phyloP scores from a whole-genome alignment of 2,797 vertebrate species.

The Myioborus melanocephalus region DNA sequence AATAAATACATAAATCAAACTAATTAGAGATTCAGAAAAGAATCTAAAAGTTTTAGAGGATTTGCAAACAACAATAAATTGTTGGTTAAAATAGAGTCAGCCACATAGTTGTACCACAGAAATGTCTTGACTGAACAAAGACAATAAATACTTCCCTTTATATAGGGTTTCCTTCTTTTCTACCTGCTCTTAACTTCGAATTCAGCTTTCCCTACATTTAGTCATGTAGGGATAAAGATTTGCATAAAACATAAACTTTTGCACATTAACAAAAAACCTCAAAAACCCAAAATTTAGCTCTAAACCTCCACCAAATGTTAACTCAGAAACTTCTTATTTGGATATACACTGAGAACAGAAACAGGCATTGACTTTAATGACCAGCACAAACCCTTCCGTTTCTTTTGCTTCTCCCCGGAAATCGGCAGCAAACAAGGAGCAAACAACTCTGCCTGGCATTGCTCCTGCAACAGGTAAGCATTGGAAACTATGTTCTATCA shows the following conservation, averaged over 20 bases:
- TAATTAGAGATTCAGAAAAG: too few relatives aligned
- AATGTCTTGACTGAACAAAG: neutral
- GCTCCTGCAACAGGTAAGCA: neutral
- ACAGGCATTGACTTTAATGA: neutral
- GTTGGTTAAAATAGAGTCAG: neutral
- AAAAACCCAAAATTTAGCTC: neutral
- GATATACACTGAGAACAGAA: neutral
- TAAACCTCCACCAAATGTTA: rapidly evolving
- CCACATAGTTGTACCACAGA: neutral
- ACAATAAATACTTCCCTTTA: neutral
- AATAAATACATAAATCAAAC: neutral
- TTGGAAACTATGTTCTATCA: neutral
- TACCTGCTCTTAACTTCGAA: neutral
- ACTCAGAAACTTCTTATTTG: neutral
- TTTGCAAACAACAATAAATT: neutral
- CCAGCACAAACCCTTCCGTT: neutral
- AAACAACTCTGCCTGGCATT: neutral
- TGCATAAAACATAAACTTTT: neutral
- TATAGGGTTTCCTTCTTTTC: neutral
- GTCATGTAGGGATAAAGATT: neutral
- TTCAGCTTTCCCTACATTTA: neutral
- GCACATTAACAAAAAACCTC: neutral
- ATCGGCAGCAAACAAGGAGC: neutral
- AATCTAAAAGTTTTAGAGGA: neutral
- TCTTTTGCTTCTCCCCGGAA: neutral